These are phyloP conservation scores for Crossaster papposus DNA, from an alignment of 53 echinoderm and acorn worm genomes.

Conservation along the genomic window DNA sequence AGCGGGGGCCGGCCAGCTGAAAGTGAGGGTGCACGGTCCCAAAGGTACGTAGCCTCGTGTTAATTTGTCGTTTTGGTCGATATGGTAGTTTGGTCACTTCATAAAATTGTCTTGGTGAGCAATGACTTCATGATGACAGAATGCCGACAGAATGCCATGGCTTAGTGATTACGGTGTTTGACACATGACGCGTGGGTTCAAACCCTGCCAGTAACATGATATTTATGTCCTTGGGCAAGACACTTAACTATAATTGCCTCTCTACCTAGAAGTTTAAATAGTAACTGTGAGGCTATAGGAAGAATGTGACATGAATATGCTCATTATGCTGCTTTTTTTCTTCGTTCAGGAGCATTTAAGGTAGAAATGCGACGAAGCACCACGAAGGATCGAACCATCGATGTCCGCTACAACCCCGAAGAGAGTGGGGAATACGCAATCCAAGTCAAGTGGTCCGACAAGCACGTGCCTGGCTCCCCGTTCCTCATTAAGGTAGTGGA, in stretches of 20 bases:
- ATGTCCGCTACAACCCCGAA: constrained; percentile 83
- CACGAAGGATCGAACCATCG: constrained; percentile 89
- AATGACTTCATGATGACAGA: neutral
- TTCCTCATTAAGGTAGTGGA: constrained; percentile 86
- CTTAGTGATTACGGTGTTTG: too few species aligned
- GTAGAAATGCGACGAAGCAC: constrained; percentile 86
- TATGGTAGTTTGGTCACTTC: too few species aligned
- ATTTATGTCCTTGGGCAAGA: too few species aligned
- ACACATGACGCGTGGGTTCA: too few species aligned
- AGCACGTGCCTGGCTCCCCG: constrained; percentile 92
- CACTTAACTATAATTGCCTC: too few species aligned
- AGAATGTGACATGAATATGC: too few species aligned
- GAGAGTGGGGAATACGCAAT: constrained; percentile 92
- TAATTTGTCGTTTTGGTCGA: too few species aligned
- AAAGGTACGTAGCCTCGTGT: constrained; percentile 73
- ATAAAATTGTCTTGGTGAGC: neutral
- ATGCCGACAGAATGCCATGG: too few species aligned
- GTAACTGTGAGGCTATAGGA: too few species aligned
- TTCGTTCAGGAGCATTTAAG: constrained; percentile 82
- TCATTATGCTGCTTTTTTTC: neutral
- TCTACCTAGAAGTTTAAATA: too few species aligned
- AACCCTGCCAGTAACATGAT: too few species aligned
- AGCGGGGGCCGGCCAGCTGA: constrained; percentile 97
- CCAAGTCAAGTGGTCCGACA: constrained; percentile 96
- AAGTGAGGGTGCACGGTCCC: constrained; percentile 95